Base-by-base conservation (phyloP, 2,113 vertebrate genomes). In the Engraulis encrasicolus region DNA sequence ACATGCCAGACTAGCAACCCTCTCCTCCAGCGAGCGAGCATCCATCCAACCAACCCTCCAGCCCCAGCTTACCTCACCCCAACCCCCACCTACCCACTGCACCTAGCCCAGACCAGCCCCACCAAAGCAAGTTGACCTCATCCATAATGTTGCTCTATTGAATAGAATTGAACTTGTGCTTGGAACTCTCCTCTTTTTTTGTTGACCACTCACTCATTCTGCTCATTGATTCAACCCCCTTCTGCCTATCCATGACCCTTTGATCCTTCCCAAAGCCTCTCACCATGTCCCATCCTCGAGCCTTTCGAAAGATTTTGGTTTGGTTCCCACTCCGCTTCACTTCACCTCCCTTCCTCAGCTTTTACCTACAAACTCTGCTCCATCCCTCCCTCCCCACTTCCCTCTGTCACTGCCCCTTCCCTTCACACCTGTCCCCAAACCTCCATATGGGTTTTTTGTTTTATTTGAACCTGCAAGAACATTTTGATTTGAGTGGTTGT, bases 1-100 rank as follows among this genome's bases (percentile, higher is more conserved):
- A 99, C 89, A 96, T 99, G 98, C 98, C 98, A 93, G 98, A 99
- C 88, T 99, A 97, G 96, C 94, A 96, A 96, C 92, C 93, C 94
- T 92, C 90, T 92, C 93, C 94, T 92, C 90, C 95, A 94, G 94
- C 40, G 40, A 45, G 40, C 40, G n/a, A n/a, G 95, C 96, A 95
- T 94, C 96, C 94, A 92, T 91, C 86, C 89, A 80, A 1, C 84
- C 74, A 81, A 79, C 86, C 83, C 89, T 83, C 87, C 85, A 18
- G 11, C 50, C 15, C 50, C 50, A n/a, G n/a, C n/a, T n/a, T n/a
- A n/a, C n/a, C 19, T 20, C 52, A 58, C 52, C 19, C 52, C 17
- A 20, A 17, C 18, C 52, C 34, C 19, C 93, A 94, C 94, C 95
- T 94, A 88, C 94, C 95, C 95, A 95, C 95, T 91, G 6, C 17